A percentile compares a stretch with the other conserved stretches of the same genome.
Evolutionary conservation across 2,888 invertebrate species (phyloP).

Genomic region (Sminthurinus aureus): DNA sequence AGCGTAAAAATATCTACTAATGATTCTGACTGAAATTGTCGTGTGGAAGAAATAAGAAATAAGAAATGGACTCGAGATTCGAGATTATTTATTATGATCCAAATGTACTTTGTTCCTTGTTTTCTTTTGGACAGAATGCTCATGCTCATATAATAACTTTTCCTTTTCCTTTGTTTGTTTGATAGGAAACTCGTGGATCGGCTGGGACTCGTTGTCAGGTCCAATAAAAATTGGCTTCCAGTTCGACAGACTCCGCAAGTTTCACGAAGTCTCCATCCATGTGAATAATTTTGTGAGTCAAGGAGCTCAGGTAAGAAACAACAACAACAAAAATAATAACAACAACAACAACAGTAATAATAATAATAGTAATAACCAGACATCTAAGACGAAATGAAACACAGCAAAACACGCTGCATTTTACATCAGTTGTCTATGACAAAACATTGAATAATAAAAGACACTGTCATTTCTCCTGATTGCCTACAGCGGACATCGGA

Average conservation of each 20-base stretch:
- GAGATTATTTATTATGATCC: neutral
- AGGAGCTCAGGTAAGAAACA: conserved; percentile 74
- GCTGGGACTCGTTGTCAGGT: conserved; percentile 79
- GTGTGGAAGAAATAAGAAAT: neutral
- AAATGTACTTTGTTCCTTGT: too few species aligned
- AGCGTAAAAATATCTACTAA: neutral
- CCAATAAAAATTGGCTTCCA: conserved; percentile 81
- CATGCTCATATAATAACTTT: neutral
- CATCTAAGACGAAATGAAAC: too few species aligned
- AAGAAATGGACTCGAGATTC: neutral
- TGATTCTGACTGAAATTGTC: neutral
- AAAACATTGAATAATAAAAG: too few species aligned
- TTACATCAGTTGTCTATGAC: too few species aligned
- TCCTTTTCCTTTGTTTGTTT: neutral
- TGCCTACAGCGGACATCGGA: too few species aligned
- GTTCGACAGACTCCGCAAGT: conserved; percentile 79
- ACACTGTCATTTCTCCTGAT: too few species aligned
- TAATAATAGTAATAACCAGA: neutral
- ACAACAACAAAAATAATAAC: neutral
- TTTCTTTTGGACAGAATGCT: neutral
- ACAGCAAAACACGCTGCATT: neutral
- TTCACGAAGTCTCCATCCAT: conserved; percentile 76
- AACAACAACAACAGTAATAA: neutral
- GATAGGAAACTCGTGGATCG: conserved; percentile 75
- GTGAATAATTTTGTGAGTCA: conserved; percentile 82